A percentile compares a stretch with the other conserved stretches of the same genome.
phyloP scores from a whole-genome alignment of 1,140 invertebrate genomes.

The Cotesia glomerata region DNA sequence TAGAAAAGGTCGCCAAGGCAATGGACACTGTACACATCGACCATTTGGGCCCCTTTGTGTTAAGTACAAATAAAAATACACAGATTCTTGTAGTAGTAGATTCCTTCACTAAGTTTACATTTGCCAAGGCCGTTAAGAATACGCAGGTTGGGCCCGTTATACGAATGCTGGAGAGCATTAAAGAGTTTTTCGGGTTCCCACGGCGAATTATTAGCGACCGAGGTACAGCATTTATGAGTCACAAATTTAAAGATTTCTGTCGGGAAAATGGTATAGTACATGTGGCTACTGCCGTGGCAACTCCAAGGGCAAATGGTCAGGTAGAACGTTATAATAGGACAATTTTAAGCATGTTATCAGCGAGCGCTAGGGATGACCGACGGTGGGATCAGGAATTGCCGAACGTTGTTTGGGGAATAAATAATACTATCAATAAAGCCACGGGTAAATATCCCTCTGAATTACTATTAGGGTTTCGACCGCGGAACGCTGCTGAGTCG shows the following conservation, averaged over 20 bases:
- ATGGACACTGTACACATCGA: too few relatives aligned
- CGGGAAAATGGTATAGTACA: slow-evolving; percentile 37
- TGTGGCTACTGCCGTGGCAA: slow-evolving; percentile 43
- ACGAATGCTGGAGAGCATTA: too few relatives aligned
- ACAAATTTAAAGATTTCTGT: slow-evolving; percentile 35
- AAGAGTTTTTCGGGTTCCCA: slow-evolving; percentile 39
- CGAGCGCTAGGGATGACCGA: not conserved
- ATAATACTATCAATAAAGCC: too few relatives aligned
- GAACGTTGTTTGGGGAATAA: not conserved
- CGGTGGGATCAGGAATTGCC: not conserved
- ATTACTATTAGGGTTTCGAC: too few relatives aligned
- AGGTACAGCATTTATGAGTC: slow-evolving; percentile 40
- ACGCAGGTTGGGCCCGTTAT: too few relatives aligned
- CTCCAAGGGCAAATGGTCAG: slow-evolving; percentile 46
- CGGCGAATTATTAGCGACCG: slow-evolving; percentile 46
- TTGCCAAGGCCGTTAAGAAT: too few relatives aligned
- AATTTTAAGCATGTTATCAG: slow-evolving; percentile 35
- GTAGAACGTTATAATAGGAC: slow-evolving; percentile 31
- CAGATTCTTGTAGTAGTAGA: too few relatives aligned
- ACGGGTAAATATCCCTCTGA: too few relatives aligned
- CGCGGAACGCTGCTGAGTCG: too few relatives aligned
- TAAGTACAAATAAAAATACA: too few relatives aligned
- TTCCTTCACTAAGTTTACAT: too few relatives aligned
- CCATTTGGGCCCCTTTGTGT: too few relatives aligned
- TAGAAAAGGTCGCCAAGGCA: not conserved